Conservation (phyloP, 2,888 invertebrate genomes). For the Rhagonycha fulva region DNA sequence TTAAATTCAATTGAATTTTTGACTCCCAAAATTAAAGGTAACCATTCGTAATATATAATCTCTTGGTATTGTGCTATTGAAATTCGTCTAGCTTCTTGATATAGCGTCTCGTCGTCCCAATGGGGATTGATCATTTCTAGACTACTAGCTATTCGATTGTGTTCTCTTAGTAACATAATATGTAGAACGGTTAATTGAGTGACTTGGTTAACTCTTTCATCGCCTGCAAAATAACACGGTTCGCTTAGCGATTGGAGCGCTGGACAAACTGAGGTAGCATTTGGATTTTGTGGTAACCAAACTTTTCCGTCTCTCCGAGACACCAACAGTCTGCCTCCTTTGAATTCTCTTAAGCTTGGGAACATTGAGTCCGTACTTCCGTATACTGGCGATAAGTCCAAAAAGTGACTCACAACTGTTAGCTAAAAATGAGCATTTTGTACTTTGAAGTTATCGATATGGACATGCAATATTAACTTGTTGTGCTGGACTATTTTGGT, state of each 20-base stretch:
- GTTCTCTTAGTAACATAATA: conserved; percentile 70
- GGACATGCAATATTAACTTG: conserved; percentile 62
- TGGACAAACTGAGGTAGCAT: conserved; percentile 71
- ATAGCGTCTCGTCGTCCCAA: conserved; percentile 75
- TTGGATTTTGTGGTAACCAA: conserved; percentile 73
- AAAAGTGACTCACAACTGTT: conserved; percentile 69
- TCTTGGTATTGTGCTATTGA: conserved; percentile 72
- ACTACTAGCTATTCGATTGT: conserved; percentile 70
- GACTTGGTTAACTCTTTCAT: conserved; percentile 71
- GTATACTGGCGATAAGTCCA: conserved; percentile 82
- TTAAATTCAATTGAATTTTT: conserved; percentile 67
- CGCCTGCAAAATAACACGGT: conserved; percentile 78
- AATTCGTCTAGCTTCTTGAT: conserved; percentile 74
- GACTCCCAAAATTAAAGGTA: conserved; percentile 71
- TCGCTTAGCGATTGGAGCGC: conserved; percentile 63
- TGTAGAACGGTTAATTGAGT: conserved; percentile 73
- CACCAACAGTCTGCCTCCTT: conserved; percentile 71
- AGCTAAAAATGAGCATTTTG: conserved; percentile 55
- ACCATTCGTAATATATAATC: conserved; percentile 77
- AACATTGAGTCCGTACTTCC: conserved; percentile 73
- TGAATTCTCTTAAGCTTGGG: conserved; percentile 66
- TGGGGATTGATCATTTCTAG: conserved; percentile 70
- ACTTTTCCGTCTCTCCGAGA: conserved; percentile 66
- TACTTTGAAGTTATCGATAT: neutral
- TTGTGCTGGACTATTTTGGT: conserved; percentile 68